Percentiles rank a stretch among this genome's conserved stretches.
Conservation (phyloP, 64 coral and sea anemone genomes). For the Montipora cactus region DNA sequence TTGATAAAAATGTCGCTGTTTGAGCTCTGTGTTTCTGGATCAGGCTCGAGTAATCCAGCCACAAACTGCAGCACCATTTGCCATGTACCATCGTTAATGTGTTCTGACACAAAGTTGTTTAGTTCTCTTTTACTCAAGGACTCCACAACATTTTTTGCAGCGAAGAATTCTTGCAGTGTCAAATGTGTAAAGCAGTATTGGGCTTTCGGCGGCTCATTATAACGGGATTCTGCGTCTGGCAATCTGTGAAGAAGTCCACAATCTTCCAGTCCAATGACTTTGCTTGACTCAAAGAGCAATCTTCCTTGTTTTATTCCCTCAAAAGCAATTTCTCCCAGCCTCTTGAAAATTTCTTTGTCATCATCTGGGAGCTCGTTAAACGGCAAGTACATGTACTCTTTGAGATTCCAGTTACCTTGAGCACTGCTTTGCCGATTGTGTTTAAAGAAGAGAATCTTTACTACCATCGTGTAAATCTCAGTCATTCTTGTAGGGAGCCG, state of each 20-base stretch:
- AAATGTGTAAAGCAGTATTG: slow-evolving; percentile 69
- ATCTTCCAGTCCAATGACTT: slow-evolving; percentile 19
- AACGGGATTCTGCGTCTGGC: background rate
- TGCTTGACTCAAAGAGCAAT: slow-evolving; percentile 27
- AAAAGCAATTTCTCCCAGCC: slow-evolving; percentile 42
- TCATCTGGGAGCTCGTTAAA: background rate
- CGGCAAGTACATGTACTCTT: no score
- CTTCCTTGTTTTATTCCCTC: slow-evolving; percentile 19
- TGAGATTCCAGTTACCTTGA: no score
- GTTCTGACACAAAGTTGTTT: background rate
- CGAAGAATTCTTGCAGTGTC: slow-evolving; percentile 79
- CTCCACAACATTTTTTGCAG: slow-evolving; percentile 36
- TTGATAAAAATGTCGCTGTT: no score
- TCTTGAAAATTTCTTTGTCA: background rate
- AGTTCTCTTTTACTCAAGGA: slow-evolving; percentile 12
- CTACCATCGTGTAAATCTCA: no score
- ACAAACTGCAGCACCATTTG: slow-evolving; percentile 56
- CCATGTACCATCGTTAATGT: slow-evolving; percentile 40
- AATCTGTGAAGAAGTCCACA: slow-evolving; percentile 67
- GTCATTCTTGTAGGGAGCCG: no score
- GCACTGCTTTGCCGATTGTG: no score
- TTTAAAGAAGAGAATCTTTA: no score
- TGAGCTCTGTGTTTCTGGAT: no score
- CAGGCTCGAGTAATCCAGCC: slow-evolving; percentile 6
- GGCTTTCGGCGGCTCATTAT: background rate